Conservation (phyloP, 1,140 invertebrate genomes). For the Papilio xuthus region DNA sequence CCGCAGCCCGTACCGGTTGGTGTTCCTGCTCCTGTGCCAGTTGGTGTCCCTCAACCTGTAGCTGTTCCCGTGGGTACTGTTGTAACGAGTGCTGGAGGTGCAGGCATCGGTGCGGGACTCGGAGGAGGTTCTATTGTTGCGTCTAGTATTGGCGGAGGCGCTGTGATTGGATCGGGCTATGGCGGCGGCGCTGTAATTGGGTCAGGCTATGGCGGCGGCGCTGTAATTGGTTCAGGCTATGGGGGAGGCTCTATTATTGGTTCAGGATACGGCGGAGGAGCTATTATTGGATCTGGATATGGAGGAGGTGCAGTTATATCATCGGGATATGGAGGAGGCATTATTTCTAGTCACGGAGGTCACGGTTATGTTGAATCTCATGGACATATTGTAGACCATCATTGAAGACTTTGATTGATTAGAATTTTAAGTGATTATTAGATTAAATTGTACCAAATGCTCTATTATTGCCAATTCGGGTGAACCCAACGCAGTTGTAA, state of each 20-base stretch:
- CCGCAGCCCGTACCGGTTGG: slow-evolving; percentile 69
- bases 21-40: slow-evolving; percentile 61
- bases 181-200: neutral
- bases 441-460: slow-evolving; percentile 27
- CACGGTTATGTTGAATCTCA: slow-evolving; percentile 45
- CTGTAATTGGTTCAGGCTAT: slow-evolving; percentile 33
- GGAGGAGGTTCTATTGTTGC: slow-evolving; percentile 31
- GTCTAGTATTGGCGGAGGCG: slow-evolving; percentile 5
- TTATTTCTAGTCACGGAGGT: slow-evolving; percentile 29
- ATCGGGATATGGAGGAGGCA: slow-evolving; percentile 21
- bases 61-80: slow-evolving; percentile 52
- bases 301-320: neutral
- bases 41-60: slow-evolving; percentile 58
- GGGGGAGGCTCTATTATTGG: slow-evolving; percentile 15
- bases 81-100: slow-evolving; percentile 41
- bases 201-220: neutral
- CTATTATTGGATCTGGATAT: slow-evolving; percentile 27
- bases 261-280: slow-evolving; percentile 32
- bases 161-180: slow-evolving; percentile 34
- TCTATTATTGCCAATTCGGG: slow-evolving; percentile 13
- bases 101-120: slow-evolving; percentile 30
- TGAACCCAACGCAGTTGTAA: slow-evolving; percentile 9
- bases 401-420: slow-evolving; percentile 40
- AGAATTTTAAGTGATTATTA: slow-evolving; percentile 10
- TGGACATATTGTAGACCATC: slow-evolving; percentile 50